These are phyloP conservation scores for Choristoneura fumiferana DNA, from an alignment of 1,140 invertebrate genomes.

Conservation along the genomic window DNA sequence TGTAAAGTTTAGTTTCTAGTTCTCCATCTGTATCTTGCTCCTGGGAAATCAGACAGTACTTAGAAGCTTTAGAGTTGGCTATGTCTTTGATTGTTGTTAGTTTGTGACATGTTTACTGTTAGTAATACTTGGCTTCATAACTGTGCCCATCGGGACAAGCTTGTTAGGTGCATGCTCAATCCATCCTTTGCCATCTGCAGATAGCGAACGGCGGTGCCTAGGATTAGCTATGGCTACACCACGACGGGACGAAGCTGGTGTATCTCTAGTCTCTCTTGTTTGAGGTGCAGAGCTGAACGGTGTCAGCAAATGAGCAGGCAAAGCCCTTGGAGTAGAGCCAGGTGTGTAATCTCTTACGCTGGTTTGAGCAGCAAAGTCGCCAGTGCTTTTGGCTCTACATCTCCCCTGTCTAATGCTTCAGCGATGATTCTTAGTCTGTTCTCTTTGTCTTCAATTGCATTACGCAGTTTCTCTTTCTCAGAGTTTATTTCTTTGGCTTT, in stretches of 20 bases:
- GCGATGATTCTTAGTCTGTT: constrained; percentile 68
- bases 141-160: constrained; percentile 87
- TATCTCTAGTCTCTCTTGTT: constrained; percentile 45
- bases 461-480: constrained; percentile 82
- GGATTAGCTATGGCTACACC: constrained; percentile 84
- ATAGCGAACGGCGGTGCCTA: constrained; percentile 87
- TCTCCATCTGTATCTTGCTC: constrained; percentile 94
- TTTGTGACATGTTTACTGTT: constrained; percentile 91
- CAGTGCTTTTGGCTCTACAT: constrained; percentile 40
- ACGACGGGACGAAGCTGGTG: constrained; percentile 57
- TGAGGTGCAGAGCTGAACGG: constrained; percentile 58
- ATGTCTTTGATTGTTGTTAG: constrained; percentile 86
- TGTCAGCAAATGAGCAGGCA: constrained; percentile 66
- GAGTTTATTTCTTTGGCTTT: constrained; percentile 83
- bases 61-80: constrained; percentile 85
- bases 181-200: constrained; percentile 88
- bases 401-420: constrained; percentile 54
- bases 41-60: constrained; percentile 95
- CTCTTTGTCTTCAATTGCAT: constrained; percentile 79
- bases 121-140: constrained; percentile 91
- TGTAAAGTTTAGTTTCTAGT: constrained; percentile 94
- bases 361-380: constrained; percentile 62
- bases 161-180: constrained; percentile 92
- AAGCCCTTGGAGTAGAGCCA: constrained; percentile 62
- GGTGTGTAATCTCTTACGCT: constrained; percentile 56